Base-by-base conservation (phyloP, 1,140 invertebrate species). In the Tetraneura akinire region DNA sequence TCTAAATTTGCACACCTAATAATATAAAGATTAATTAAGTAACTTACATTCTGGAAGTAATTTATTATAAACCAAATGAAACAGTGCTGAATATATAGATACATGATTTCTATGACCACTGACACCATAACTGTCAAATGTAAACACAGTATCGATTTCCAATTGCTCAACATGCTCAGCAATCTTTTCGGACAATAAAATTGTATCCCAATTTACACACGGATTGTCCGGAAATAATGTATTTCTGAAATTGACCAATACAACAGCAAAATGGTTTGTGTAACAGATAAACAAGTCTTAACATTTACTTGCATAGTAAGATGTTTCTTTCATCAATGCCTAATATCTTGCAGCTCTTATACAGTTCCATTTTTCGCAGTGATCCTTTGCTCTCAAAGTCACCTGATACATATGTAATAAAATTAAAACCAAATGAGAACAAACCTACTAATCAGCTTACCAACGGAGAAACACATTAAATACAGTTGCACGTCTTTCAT, bases 41-140 rank as follows among this genome's bases (percentile, higher is more conserved):
- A n/a, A 81, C 82, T 84, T 71, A 80, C 81, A 42, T 21, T n/a
- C 3, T 49, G 93, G 93, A 86, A 95, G 87, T 84, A 89, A 88
- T 83, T 90, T 89, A 82, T 93, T 90, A 82, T 93, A 88, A 83
- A 91, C 91, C 82, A 95, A 87, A 84, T 92, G 90, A 81, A 91
- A 90, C 45, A 93, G 87, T 81, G 91, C 92, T 87, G 92, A 92
- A 85, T 92, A 94, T 81, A 95, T 89, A 64, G 93, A 91, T 81
- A 89, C 91, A 85, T 98, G 97, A 88, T 98, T 98, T 37, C 88
- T 87, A 87, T 98, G 96, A 11, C 91, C 90, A 83, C 94, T 96
- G 6, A 98, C 91, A 68, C 97, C 97, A 84, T 91, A 87, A 84
- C 91, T 90, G 87, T 98, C 96, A 88, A 98, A 98, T 49, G 96